Conservation (phyloP, 2,113 vertebrate species). For the Nycticryphes semicollaris region DNA sequence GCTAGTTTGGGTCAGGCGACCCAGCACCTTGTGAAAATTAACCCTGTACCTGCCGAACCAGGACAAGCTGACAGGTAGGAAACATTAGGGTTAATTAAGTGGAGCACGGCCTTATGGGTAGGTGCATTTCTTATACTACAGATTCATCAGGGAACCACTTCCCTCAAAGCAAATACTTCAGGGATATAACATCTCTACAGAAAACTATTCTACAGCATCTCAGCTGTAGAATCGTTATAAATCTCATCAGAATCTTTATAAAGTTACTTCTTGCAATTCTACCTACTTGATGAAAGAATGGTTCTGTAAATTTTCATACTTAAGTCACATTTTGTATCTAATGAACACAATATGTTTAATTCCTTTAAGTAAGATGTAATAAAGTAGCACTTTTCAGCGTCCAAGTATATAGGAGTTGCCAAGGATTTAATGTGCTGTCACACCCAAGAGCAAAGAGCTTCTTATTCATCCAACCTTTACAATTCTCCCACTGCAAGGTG, state of each 20-base stretch:
- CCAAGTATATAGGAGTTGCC: not conserved
- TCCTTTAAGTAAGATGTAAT: not conserved
- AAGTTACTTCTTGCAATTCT: not conserved
- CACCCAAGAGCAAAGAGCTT: not conserved
- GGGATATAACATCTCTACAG: not conserved
- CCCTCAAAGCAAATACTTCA: not conserved
- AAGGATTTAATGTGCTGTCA: not conserved
- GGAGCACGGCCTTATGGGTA: not conserved
- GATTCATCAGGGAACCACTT: not conserved
- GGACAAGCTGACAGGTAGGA: not conserved
- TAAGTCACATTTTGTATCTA: not conserved
- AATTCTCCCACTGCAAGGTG: not conserved
- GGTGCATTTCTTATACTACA: not conserved
- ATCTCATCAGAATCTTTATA: not conserved
- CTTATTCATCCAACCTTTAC: not conserved
- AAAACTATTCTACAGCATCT: not conserved
- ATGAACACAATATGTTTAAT: not conserved
- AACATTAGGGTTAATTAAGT: not conserved
- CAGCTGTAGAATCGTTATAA: not conserved
- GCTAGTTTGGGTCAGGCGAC: too few relatives aligned
- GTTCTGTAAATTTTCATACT: not conserved
- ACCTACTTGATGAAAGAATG: not conserved
- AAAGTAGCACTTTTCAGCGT: not conserved
- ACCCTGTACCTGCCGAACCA: too few relatives aligned
- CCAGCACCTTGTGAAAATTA: too few relatives aligned